Percentiles rank a stretch among this genome's conserved stretches.
Conservation (phyloP, 2,888 invertebrate genomes). For the Galerucella calmariensis region DNA sequence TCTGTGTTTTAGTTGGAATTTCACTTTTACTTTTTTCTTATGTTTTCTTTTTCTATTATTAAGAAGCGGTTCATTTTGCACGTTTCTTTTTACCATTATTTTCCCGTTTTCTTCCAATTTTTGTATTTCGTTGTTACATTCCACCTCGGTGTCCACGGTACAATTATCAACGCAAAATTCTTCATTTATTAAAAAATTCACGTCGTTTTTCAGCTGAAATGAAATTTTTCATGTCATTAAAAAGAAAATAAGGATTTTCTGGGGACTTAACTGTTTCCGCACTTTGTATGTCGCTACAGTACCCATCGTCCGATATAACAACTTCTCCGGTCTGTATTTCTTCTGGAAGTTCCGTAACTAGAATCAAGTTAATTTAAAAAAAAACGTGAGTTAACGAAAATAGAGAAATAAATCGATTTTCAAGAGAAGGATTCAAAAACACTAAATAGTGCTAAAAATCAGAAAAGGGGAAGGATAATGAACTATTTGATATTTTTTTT, state of each 20-base stretch:
- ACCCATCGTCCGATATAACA: conserved; percentile 56
- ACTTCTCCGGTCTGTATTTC: conserved; percentile 65
- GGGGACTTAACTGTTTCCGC: conserved; percentile 13
- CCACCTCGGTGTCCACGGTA: conserved; percentile 42
- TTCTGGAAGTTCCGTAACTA: conserved; percentile 67
- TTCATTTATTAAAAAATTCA: conserved; percentile 43
- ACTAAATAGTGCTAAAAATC: too few species aligned
- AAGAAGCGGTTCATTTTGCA: conserved; percentile 38
- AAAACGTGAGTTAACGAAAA: too few species aligned
- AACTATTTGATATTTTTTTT: too few species aligned
- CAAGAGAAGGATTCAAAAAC: too few species aligned
- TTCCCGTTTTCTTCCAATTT: conserved; percentile 54
- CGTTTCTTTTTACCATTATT: conserved; percentile 53
- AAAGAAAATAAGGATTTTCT: background rate
- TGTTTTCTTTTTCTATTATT: conserved; percentile 45
- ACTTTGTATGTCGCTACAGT: conserved; percentile 64
- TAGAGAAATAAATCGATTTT: conserved; percentile 4
- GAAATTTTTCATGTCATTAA: background rate
- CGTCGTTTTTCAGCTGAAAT: conserved; percentile 53
- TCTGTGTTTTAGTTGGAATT: conserved; percentile 56
- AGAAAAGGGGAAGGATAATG: too few species aligned
- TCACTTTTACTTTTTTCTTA: conserved; percentile 53
- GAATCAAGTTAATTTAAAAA: conserved; percentile 34
- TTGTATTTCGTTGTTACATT: conserved; percentile 46
- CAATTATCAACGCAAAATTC: conserved; percentile 49